A percentile compares a stretch with the other conserved stretches of the same genome.
These are phyloP conservation scores for Pasiphila rectangulata DNA, from an alignment of 2,888 invertebrate genomes.

Conservation along the genomic window DNA sequence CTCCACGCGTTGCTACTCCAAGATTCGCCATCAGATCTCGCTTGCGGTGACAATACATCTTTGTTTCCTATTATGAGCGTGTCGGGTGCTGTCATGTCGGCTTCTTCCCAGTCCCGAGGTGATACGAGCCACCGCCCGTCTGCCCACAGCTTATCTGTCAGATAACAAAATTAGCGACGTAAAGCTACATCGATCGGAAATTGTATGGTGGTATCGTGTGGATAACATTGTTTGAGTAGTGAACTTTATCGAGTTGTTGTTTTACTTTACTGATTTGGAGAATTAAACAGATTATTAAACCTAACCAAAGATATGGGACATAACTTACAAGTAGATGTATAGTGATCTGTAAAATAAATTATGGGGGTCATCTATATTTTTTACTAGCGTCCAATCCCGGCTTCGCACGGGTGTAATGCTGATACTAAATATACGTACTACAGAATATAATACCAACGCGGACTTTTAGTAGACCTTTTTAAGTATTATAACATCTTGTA, in stretches of 20 bases:
- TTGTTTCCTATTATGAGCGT: slow-evolving; percentile 17
- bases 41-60: slow-evolving; percentile 39
- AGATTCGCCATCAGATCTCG: slow-evolving; percentile 41
- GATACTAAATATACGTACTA: too few relatives aligned
- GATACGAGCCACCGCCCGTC: slow-evolving; percentile 50
- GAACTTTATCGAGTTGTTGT: slow-evolving; percentile 4
- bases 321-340: too few relatives aligned
- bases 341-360: too few relatives aligned
- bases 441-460: too few relatives aligned
- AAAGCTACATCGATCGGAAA: slow-evolving; percentile 63
- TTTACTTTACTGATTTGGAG: too few relatives aligned
- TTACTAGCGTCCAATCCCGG: too few relatives aligned
- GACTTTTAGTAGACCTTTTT: too few relatives aligned
- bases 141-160: slow-evolving; percentile 70
- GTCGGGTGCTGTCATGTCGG: slow-evolving; percentile 30
- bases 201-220: slow-evolving; percentile 30
- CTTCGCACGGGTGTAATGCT: too few relatives aligned
- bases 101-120: slow-evolving; percentile 48
- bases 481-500: too few relatives aligned
- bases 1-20: slow-evolving; percentile 60
- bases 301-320: too few relatives aligned
- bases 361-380: too few relatives aligned
- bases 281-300: too few relatives aligned
- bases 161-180: slow-evolving; percentile 71
- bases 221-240: slow-evolving; percentile 23